A percentile compares a stretch with the other conserved stretches of the same genome.
phyloP scores from a whole-genome alignment of 2,113 vertebrate species.

The Microcebus ravelobensis region DNA sequence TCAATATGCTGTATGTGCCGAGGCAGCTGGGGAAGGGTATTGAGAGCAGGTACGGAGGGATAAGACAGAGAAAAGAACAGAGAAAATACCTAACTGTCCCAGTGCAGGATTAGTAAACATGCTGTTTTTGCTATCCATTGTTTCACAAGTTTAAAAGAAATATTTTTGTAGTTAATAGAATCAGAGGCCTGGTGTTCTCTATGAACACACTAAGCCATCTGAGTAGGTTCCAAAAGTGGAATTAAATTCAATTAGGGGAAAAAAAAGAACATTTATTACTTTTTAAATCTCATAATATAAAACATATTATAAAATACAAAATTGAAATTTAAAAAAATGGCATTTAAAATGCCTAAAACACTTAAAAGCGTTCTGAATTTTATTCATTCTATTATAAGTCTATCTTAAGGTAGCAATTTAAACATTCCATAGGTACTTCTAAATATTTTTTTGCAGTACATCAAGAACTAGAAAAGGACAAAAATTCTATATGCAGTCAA shows the following conservation, averaged over 20 bases:
- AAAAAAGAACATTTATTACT: not conserved
- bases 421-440: not conserved
- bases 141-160: not conserved
- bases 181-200: not conserved
- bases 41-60: not conserved
- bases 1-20: not conserved
- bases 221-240: not conserved
- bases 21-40: not conserved
- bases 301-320: not conserved
- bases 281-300: not conserved
- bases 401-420: not conserved
- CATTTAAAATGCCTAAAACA: not conserved
- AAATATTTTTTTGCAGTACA: not conserved
- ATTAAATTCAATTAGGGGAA: not conserved
- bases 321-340: not conserved
- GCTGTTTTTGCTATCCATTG: not conserved
- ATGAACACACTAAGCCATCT: not conserved
- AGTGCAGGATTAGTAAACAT: not conserved
- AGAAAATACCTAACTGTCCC: not conserved
- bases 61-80: not conserved
- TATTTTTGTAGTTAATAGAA: not conserved
- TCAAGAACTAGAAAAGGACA: not conserved
- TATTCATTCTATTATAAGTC: not conserved
- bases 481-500: not conserved
- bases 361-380: not conserved